Conservation (phyloP, 2,113 vertebrate species). For the Sander vitreus region DNA sequence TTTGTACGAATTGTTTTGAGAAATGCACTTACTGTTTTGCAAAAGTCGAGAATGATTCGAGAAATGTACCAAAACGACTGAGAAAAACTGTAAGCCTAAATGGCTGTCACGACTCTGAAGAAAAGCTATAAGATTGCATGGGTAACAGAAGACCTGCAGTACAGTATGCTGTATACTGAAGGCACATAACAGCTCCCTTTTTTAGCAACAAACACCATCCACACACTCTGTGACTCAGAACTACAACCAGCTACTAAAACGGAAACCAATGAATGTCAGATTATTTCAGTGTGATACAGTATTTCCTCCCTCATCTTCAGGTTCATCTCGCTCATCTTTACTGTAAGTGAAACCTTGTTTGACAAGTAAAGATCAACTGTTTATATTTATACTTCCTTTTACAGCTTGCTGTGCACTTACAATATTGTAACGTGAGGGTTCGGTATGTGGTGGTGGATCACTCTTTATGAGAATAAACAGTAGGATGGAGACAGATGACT, state of each 20-base stretch:
- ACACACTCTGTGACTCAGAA: slow-evolving; percentile 64
- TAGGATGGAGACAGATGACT: too few species aligned
- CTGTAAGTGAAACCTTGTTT: background rate
- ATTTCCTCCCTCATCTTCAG: slow-evolving; percentile 1
- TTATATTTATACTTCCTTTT: background rate
- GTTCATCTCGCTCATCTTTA: background rate
- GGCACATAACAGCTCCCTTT: slow-evolving; percentile 21
- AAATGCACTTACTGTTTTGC: too few species aligned
- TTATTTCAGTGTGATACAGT: slow-evolving; percentile 11
- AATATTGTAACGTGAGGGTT: too few species aligned
- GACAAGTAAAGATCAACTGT: background rate
- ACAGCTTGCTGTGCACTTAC: background rate
- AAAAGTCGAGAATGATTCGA: too few species aligned
- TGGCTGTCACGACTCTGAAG: background rate
- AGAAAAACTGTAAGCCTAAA: background rate
- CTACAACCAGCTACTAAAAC: slow-evolving; percentile 44
- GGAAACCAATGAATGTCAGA: background rate
- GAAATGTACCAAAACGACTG: too few species aligned
- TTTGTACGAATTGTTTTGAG: too few species aligned
- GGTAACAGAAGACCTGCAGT: background rate
- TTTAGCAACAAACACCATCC: slow-evolving; percentile 59
- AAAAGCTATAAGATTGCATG: background rate
- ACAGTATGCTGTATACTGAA: background rate
- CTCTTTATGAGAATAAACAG: too few species aligned
- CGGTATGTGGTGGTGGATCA: too few species aligned